Evolutionary conservation across 2,888 invertebrate genomes (phyloP).

Genomic region (Lasioglossum oenotherae): DNA sequence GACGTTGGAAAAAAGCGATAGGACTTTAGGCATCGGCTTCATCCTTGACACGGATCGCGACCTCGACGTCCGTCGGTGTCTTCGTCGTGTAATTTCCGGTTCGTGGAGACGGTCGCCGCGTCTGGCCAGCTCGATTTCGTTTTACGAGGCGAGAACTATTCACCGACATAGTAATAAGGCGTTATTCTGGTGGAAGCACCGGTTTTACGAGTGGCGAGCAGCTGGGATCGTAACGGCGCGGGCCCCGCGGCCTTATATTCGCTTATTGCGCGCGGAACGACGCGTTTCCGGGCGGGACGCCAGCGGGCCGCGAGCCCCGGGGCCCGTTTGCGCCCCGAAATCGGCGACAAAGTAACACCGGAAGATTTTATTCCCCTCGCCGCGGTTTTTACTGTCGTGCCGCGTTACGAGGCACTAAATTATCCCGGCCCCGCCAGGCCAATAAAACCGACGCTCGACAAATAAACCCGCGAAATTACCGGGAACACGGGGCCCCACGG

Average conservation of each 20-base stretch:
- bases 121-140: conserved; percentile 45
- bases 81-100: background rate
- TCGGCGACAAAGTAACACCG: conserved; percentile 44
- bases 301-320: background rate
- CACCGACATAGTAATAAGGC: conserved; percentile 55
- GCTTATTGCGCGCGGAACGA: conserved; percentile 39
- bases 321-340: conserved; percentile 39
- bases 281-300: conserved; percentile 51
- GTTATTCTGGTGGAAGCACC: conserved; percentile 48
- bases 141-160: conserved; percentile 67
- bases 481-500: conserved; percentile 31
- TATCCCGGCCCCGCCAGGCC: conserved; percentile 29
- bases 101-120: background rate
- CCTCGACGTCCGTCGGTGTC: background rate
- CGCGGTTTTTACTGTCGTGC: conserved; percentile 49
- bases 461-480: conserved; percentile 52
- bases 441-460: conserved; percentile 48
- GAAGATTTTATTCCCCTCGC: conserved; percentile 22
- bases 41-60: conserved; percentile 2
- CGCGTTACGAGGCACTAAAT: conserved; percentile 52
- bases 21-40: no score
- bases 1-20: background rate
- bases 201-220: conserved; percentile 57
- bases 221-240: conserved; percentile 24
- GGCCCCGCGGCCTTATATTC: conserved; percentile 14